Percentiles rank a stretch among this genome's conserved stretches.
These are phyloP conservation scores for Zaprionus capensis DNA, from an alignment of 1,140 invertebrate species.

Conservation along the genomic window DNA sequence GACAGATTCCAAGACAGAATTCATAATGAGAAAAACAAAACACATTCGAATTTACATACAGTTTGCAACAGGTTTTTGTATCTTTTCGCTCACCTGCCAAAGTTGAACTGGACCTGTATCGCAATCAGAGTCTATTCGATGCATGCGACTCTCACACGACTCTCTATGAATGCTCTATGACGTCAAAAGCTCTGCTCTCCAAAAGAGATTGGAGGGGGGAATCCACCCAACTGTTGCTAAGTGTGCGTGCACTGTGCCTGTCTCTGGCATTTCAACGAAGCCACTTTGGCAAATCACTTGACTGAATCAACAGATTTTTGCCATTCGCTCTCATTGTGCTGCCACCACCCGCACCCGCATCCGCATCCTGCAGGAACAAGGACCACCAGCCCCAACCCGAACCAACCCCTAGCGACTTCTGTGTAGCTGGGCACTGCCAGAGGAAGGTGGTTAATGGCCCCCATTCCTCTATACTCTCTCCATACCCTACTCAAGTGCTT, in stretches of 20 bases:
- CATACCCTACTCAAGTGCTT: slow-evolving; percentile 34
- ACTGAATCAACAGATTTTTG: slow-evolving; percentile 82
- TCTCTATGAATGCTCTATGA: slow-evolving; percentile 39
- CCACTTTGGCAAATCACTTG: slow-evolving; percentile 83
- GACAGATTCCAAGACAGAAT: not conserved
- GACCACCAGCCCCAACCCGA: slow-evolving; percentile 1
- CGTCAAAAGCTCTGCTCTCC: slow-evolving; percentile 53
- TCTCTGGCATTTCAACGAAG: slow-evolving; percentile 81
- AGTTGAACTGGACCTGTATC: slow-evolving; percentile 10
- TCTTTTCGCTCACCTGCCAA: slow-evolving; percentile 1
- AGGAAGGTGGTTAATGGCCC: slow-evolving; percentile 16
- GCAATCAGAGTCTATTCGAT: slow-evolving; percentile 14
- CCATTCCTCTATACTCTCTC: not conserved
- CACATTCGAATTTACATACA: slow-evolving; percentile 17
- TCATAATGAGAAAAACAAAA: slow-evolving; percentile 11
- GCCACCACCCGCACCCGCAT: slow-evolving; percentile 10
- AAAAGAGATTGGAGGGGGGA: not conserved
- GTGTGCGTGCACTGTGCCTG: slow-evolving; percentile 41
- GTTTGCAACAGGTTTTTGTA: slow-evolving; percentile 19
- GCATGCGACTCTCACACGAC: slow-evolving; percentile 3
- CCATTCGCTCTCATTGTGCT: slow-evolving; percentile 60
- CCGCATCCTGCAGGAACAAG: not conserved
- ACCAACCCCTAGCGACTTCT: slow-evolving; percentile 41
- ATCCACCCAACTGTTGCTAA: slow-evolving; percentile 71
- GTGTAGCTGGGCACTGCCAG: slow-evolving; percentile 36